Evolutionary conservation across 2,797 vertebrate species (phyloP).

Genomic region (Dendrocincla fuliginosa): DNA sequence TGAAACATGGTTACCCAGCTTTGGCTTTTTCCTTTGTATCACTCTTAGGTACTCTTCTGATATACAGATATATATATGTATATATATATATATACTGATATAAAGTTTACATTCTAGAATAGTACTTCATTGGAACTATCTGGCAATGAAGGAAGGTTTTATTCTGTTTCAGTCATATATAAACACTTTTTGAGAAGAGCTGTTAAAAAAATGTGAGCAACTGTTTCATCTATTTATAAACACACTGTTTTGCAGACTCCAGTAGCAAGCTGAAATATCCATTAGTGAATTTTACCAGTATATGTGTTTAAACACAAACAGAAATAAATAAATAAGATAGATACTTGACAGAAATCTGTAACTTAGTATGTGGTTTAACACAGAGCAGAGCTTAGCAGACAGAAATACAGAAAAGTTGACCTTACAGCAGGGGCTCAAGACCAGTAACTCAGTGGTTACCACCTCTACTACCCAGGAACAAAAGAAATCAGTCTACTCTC

Average conservation of each 20-base stretch:
- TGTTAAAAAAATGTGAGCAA: conserved; percentile 13
- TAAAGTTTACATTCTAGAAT: background rate
- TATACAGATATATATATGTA: background rate
- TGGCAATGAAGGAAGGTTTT: background rate
- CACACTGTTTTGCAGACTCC: background rate
- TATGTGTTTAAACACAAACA: background rate
- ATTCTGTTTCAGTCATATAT: background rate
- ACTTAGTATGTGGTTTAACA: background rate
- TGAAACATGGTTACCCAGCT: background rate
- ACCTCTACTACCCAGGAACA: background rate
- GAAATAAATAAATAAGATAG: background rate
- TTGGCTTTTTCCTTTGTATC: background rate
- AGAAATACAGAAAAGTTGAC: background rate
- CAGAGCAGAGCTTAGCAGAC: background rate
- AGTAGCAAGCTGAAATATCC: background rate
- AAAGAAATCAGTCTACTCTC: background rate
- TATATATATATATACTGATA: background rate
- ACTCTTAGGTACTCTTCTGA: background rate
- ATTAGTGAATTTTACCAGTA: background rate
- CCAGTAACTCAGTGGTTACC: background rate
- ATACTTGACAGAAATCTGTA: background rate
- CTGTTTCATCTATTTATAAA: conserved; percentile 1
- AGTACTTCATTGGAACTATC: background rate
- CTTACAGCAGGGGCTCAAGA: background rate
- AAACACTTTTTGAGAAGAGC: background rate